Percentiles rank a stretch among this genome's conserved stretches.
Conservation (phyloP, 1,140 invertebrate species). For the Varroa destructor region DNA sequence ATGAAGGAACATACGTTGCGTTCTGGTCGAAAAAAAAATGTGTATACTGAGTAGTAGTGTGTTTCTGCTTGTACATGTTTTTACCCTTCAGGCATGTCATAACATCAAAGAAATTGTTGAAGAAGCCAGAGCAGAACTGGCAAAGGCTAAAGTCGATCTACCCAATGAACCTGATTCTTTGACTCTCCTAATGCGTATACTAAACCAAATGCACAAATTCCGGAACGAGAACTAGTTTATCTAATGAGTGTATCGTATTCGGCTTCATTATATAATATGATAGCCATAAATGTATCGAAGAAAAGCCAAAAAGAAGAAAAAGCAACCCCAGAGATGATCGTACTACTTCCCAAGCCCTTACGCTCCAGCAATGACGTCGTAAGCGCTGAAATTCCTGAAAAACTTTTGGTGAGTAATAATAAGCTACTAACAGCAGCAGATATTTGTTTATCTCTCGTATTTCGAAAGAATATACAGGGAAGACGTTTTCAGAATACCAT, state of each 20-base stretch:
- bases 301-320: not conserved
- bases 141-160: not conserved
- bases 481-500: too few species aligned
- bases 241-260: not conserved
- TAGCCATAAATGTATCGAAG: not conserved
- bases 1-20: too few species aligned
- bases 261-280: not conserved
- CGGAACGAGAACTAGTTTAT: not conserved
- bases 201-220: constrained; percentile 8
- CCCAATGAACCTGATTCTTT: not conserved
- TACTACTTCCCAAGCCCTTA: not conserved
- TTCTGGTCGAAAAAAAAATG: too few species aligned
- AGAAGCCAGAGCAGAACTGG: not conserved
- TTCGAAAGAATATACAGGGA: too few species aligned
- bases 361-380: not conserved
- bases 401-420: not conserved
- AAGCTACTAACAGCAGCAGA: too few species aligned
- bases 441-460: too few species aligned
- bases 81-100: not conserved
- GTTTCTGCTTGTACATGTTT: too few species aligned
- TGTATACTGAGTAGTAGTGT: too few species aligned
- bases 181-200: not conserved
- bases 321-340: constrained; percentile 20
- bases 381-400: not conserved
- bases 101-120: not conserved